Conservation (phyloP, 2,888 invertebrate genomes). For the Lasioglossum lativentre region DNA sequence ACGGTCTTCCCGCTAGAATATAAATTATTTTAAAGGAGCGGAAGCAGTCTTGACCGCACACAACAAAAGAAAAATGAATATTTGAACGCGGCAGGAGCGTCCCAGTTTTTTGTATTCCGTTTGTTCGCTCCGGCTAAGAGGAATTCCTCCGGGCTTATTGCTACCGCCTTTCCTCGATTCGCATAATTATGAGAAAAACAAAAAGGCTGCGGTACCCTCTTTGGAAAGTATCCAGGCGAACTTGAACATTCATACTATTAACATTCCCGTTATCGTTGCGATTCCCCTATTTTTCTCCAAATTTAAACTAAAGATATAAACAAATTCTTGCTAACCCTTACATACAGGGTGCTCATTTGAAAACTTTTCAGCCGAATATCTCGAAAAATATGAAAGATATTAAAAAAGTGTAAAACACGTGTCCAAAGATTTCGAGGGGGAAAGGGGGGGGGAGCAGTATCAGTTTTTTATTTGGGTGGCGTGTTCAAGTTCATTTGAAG, state of each 20-base stretch:
- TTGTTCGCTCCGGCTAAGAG: constrained; percentile 39
- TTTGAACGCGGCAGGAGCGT: constrained; percentile 36
- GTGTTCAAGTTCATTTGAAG: no score
- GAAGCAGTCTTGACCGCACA: constrained; percentile 44
- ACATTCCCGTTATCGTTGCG: neutral
- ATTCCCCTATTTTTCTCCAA: neutral
- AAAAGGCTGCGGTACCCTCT: constrained; percentile 22
- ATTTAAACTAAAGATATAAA: neutral
- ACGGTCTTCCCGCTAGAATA: constrained; percentile 19
- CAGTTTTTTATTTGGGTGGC: no score
- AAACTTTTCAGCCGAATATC: no score
- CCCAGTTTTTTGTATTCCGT: constrained; percentile 49
- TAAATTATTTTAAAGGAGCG: constrained; percentile 43
- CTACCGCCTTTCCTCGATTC: constrained; percentile 27
- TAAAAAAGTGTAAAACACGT: no score
- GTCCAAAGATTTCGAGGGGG: no score
- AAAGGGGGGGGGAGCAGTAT: no score
- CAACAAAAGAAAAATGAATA: constrained; percentile 41
- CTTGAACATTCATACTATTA: constrained; percentile 32
- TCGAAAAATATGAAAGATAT: no score
- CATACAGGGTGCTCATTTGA: no score
- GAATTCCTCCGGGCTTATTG: constrained; percentile 51
- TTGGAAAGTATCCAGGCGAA: constrained; percentile 27
- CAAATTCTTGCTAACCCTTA: neutral
- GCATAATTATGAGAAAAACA: constrained; percentile 53